These are phyloP conservation scores for Limnephilus rhombicus DNA, from an alignment of 2,888 invertebrate species.

Conservation along the genomic window DNA sequence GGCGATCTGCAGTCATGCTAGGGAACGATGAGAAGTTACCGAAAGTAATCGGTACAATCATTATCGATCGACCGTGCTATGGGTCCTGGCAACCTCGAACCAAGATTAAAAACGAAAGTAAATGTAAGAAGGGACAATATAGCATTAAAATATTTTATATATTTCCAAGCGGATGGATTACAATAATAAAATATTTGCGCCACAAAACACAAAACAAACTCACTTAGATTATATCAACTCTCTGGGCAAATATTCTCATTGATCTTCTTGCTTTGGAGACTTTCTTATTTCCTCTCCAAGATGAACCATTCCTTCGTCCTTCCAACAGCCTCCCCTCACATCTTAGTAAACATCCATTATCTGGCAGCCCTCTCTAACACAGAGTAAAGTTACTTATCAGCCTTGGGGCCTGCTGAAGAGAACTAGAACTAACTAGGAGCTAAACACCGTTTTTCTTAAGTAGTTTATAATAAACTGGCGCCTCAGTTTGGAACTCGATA, in stretches of 20 bases:
- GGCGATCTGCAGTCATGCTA: too few relatives aligned
- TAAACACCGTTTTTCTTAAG: conserved; percentile 36
- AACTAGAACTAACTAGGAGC: conserved; percentile 4
- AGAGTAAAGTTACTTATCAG: conserved; percentile 35
- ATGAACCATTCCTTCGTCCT: not conserved
- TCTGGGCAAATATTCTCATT: not conserved
- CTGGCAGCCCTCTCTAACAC: conserved; percentile 20
- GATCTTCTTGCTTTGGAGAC: not conserved
- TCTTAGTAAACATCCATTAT: conserved; percentile 19
- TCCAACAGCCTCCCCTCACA: not conserved
- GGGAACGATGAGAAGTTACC: too few relatives aligned
- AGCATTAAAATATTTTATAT: too few relatives aligned
- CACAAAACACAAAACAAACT: not conserved
- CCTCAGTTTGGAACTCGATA: conserved; percentile 22
- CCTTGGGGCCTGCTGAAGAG: not conserved
- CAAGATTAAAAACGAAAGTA: too few relatives aligned
- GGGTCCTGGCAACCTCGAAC: too few relatives aligned
- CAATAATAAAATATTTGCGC: not conserved
- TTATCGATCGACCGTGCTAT: too few relatives aligned
- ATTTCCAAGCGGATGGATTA: not conserved
- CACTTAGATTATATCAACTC: not conserved
- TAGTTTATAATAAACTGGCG: conserved; percentile 16
- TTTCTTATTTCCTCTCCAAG: not conserved
- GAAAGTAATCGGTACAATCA: too few relatives aligned
- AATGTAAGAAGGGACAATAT: too few relatives aligned